phyloP scores from a whole-genome alignment of 2,797 vertebrate species.

The Acomys russatus region DNA sequence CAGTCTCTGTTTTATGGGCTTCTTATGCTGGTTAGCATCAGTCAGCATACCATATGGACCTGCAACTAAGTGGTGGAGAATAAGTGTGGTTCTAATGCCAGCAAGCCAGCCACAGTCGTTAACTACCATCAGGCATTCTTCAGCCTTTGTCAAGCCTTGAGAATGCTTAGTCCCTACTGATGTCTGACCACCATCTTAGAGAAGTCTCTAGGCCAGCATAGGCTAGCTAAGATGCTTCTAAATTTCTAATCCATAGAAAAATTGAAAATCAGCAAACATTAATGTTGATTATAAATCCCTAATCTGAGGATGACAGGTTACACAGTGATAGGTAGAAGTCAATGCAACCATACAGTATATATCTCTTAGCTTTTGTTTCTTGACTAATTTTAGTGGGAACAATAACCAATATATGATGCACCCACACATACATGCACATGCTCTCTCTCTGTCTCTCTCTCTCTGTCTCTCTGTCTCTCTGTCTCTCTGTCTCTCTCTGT shows the following conservation, averaged over 20 bases:
- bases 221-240: background rate
- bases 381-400: conserved; percentile 74
- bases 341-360: background rate
- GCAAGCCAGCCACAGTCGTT: background rate
- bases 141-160: background rate
- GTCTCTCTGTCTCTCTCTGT: too few relatives aligned
- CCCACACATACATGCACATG: conserved; percentile 8
- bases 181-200: background rate
- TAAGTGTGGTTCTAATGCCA: background rate
- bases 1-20: background rate
- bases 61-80: background rate
- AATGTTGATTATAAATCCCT: background rate
- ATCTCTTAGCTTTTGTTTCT: conserved; percentile 64
- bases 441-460: too few relatives aligned
- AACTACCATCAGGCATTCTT: background rate
- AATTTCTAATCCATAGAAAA: background rate
- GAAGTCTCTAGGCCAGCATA: background rate
- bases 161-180: background rate
- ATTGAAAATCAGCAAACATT: background rate
- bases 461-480: too few relatives aligned
- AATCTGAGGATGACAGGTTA: background rate
- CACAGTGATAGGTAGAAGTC: background rate
- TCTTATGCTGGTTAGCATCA: background rate
- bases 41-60: background rate
- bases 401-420: conserved; percentile 47